A percentile compares a stretch with the other conserved stretches of the same genome.
phyloP scores from a whole-genome alignment of 2,797 vertebrate genomes.

The Neostethus bicornis region DNA sequence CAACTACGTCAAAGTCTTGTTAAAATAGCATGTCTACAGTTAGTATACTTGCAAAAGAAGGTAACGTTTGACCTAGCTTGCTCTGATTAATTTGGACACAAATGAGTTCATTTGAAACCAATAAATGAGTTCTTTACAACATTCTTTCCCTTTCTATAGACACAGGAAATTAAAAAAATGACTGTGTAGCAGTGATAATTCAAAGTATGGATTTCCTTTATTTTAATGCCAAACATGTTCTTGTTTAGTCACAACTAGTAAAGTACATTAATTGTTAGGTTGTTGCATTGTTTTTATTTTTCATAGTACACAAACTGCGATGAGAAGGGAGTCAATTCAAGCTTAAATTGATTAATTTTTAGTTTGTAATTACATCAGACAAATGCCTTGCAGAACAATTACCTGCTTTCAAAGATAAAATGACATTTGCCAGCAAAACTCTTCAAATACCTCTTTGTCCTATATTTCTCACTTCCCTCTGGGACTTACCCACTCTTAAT shows the following conservation, averaged over 20 bases:
- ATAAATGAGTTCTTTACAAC: conserved; percentile 36
- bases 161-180: conserved; percentile 10
- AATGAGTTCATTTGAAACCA: conserved; percentile 20
- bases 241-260: conserved; percentile 4
- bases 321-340: not conserved
- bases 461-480: conserved; percentile 10
- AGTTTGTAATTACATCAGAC: not conserved
- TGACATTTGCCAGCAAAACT: conserved; percentile 4
- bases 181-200: conserved; percentile 4
- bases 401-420: conserved; percentile 31
- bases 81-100: conserved; percentile 3
- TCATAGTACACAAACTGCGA: not conserved
- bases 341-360: not conserved
- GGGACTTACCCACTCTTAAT: not conserved
- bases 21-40: conserved; percentile 36
- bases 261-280: not conserved
- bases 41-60: conserved; percentile 14
- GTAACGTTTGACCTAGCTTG: not conserved
- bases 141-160: conserved; percentile 9
- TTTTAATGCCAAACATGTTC: conserved; percentile 1
- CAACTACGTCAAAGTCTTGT: conserved; percentile 40
- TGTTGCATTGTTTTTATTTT: not conserved
- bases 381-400: not conserved
- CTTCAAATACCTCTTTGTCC: not conserved
- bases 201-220: not conserved